Conservation (phyloP, 1,140 invertebrate species). For the Zeugodacus cucurbitae region DNA sequence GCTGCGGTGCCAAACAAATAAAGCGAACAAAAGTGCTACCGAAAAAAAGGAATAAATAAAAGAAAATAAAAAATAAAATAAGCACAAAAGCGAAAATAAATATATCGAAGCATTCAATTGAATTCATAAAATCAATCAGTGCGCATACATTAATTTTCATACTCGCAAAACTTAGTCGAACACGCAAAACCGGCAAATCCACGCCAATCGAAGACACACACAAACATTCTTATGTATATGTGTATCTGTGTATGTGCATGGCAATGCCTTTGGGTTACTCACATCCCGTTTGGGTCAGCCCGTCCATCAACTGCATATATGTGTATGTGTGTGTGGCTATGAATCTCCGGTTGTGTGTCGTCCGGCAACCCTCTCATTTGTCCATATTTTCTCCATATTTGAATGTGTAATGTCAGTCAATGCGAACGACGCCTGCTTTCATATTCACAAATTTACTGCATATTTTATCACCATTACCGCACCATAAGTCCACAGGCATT, state of each 20-base stretch:
- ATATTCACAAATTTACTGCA: conserved; percentile 38
- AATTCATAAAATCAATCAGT: conserved; percentile 43
- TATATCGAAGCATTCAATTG: conserved; percentile 23
- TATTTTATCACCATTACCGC: conserved; percentile 38
- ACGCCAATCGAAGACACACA: background rate
- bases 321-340: too few species aligned
- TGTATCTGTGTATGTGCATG: background rate
- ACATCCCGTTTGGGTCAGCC: conserved; percentile 36
- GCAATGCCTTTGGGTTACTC: conserved; percentile 4
- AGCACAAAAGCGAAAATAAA: background rate
- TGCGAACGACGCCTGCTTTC: conserved; percentile 17
- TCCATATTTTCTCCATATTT: conserved; percentile 15
- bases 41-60: background rate
- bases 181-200: background rate
- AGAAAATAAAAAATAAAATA: conserved; percentile 31
- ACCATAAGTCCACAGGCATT: conserved; percentile 36
- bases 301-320: background rate
- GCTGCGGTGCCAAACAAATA: background rate
- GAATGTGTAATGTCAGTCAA: conserved; percentile 10
- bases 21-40: background rate
- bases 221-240: background rate
- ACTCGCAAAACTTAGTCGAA: background rate
- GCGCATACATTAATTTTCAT: conserved; percentile 38
- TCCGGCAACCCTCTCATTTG: conserved; percentile 2
- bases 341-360: background rate